Conservation (phyloP, 2,113 vertebrate species). For the Dipodomys ordii region DNA sequence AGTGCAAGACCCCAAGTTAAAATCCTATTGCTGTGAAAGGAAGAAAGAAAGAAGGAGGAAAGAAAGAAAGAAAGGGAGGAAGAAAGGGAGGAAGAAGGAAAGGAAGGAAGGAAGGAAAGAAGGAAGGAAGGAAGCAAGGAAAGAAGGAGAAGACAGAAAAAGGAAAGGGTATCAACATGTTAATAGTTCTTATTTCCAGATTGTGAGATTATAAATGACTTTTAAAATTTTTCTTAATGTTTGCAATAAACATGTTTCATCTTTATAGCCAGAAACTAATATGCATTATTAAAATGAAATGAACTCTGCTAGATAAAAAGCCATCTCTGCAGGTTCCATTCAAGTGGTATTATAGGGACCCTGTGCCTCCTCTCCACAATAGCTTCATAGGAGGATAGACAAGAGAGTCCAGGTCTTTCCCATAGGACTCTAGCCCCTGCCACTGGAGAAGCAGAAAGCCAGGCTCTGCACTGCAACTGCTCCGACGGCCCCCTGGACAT, state of each 20-base stretch:
- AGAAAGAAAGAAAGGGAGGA: no score
- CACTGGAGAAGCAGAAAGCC: not conserved
- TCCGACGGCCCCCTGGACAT: no score
- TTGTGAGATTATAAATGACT: conserved; percentile 44
- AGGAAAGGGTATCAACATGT: not conserved
- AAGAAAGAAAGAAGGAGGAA: no score
- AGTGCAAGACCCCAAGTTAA: no score
- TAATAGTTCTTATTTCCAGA: conserved; percentile 39
- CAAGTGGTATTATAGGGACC: not conserved
- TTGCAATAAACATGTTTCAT: conserved; percentile 55
- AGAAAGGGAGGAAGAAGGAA: no score
- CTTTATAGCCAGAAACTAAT: conserved; percentile 67
- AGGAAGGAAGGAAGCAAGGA: no score
- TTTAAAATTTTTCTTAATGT: conserved; percentile 47
- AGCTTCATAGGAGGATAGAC: not conserved
- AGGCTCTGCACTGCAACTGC: not conserved
- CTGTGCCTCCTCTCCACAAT: not conserved
- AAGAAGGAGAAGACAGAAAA: no score
- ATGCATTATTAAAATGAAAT: conserved; percentile 61
- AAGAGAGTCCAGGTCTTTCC: not conserved
- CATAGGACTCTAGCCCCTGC: not conserved
- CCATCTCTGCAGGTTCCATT: conserved; percentile 7
- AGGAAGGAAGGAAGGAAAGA: no score
- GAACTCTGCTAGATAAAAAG: conserved; percentile 41
- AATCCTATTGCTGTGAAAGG: no score